These are phyloP conservation scores for Euplagia quadripunctaria DNA, from an alignment of 2,888 invertebrate genomes.

Conservation along the genomic window DNA sequence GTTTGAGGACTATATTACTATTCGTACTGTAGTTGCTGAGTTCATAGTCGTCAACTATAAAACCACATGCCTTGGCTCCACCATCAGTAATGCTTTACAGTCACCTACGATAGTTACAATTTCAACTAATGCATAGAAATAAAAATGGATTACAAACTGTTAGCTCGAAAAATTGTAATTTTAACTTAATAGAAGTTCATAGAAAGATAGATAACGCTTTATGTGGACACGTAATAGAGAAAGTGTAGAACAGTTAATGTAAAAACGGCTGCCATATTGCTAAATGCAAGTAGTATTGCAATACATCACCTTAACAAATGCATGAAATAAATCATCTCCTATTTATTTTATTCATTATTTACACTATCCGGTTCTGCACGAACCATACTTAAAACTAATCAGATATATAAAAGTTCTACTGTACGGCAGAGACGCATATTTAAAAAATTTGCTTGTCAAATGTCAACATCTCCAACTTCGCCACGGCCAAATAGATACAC, in stretches of 20 bases:
- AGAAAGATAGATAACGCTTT: too few species aligned
- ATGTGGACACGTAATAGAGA: too few species aligned
- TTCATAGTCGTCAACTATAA: too few species aligned
- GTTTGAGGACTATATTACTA: too few species aligned
- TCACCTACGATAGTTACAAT: too few species aligned
- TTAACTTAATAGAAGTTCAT: too few species aligned
- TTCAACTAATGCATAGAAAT: too few species aligned
- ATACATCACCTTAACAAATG: neutral
- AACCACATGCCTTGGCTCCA: too few species aligned
- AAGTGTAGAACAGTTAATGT: neutral
- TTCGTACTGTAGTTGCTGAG: too few species aligned
- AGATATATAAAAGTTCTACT: neutral
- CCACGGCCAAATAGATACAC: slow-evolving; percentile 1
- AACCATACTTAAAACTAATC: slow-evolving; percentile 9
- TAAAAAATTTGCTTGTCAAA: neutral
- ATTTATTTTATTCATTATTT: neutral
- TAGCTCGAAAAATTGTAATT: too few species aligned
- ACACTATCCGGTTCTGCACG: neutral
- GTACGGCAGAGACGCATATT: neutral
- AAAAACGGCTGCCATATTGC: neutral
- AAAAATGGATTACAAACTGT: too few species aligned
- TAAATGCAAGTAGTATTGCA: neutral
- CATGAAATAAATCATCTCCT: neutral
- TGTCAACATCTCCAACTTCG: neutral
- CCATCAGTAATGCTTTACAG: too few species aligned